Conservation (phyloP, 53 echinoderm and acorn worm genomes). For the Hippasteria phrygiana region DNA sequence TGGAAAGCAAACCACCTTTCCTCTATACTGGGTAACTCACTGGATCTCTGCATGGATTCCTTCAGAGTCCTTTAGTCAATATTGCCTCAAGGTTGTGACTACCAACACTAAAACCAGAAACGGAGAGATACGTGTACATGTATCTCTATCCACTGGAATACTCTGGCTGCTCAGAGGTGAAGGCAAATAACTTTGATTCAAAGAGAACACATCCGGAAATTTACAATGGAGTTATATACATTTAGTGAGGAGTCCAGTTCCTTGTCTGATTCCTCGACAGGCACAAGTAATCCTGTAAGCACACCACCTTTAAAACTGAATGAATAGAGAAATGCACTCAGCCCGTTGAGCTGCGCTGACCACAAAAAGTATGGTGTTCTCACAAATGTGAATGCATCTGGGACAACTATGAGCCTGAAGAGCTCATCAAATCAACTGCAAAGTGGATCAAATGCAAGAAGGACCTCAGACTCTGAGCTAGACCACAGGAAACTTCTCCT, state of each 20-base stretch:
- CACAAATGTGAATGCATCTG: background rate
- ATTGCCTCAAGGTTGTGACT: no score
- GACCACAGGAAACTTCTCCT: background rate
- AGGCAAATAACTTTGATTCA: no score
- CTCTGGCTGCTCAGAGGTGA: no score
- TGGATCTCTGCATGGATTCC: no score
- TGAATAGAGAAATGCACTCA: background rate
- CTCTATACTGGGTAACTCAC: no score
- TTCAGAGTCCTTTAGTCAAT: no score
- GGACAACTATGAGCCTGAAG: background rate
- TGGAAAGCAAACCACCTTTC: no score
- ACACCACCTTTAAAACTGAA: conserved; percentile 22
- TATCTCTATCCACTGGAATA: no score
- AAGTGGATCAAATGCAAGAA: background rate
- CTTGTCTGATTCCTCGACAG: conserved; percentile 8
- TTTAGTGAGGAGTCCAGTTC: background rate
- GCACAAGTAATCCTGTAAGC: background rate
- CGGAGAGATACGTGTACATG: no score
- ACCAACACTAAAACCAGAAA: no score
- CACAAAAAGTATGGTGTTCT: background rate
- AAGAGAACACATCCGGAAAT: no score
- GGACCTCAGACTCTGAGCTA: background rate
- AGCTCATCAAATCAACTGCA: conserved; percentile 24
- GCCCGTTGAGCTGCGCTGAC: background rate
- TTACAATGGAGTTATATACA: background rate